A percentile compares a stretch with the other conserved stretches of the same genome.
Evolutionary conservation across 1,140 invertebrate genomes (phyloP).

Genomic region (Drosophila pallidifrons): DNA sequence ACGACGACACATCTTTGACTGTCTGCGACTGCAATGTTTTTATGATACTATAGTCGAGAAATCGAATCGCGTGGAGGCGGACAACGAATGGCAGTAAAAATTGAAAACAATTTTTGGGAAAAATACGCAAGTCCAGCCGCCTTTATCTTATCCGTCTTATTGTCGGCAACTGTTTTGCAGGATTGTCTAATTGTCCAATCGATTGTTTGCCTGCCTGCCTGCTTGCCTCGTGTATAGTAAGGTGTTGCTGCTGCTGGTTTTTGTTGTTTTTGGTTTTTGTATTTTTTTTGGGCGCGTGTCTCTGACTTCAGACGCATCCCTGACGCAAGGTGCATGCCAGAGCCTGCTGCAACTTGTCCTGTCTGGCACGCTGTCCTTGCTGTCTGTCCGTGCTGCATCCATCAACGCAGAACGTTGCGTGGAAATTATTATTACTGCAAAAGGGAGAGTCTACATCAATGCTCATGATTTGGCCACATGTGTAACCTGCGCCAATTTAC

Average conservation of each 20-base stretch:
- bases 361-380: conserved; percentile 5
- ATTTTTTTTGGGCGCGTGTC: conserved; percentile 60
- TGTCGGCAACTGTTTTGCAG: conserved; percentile 70
- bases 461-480: conserved; percentile 78
- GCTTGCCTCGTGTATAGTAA: conserved; percentile 17
- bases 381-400: conserved; percentile 56
- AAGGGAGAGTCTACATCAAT: conserved; percentile 33
- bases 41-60: conserved; percentile 58
- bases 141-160: conserved; percentile 71
- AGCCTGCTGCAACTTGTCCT: conserved; percentile 65
- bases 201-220: conserved; percentile 21
- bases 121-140: conserved; percentile 41
- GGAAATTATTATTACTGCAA: conserved; percentile 34
- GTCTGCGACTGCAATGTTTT: conserved; percentile 33
- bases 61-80: conserved; percentile 75
- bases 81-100: conserved; percentile 45
- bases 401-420: conserved; percentile 60
- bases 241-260: conserved; percentile 40
- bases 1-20: conserved; percentile 1
- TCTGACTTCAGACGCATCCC: conserved; percentile 9
- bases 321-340: conserved; percentile 46
- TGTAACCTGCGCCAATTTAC: conserved; percentile 81
- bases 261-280: not conserved
- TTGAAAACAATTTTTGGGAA: conserved; percentile 32
- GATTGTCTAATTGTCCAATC: conserved; percentile 64